Conservation (phyloP, 2,113 vertebrate species). For the Malaclemys terrapin region DNA sequence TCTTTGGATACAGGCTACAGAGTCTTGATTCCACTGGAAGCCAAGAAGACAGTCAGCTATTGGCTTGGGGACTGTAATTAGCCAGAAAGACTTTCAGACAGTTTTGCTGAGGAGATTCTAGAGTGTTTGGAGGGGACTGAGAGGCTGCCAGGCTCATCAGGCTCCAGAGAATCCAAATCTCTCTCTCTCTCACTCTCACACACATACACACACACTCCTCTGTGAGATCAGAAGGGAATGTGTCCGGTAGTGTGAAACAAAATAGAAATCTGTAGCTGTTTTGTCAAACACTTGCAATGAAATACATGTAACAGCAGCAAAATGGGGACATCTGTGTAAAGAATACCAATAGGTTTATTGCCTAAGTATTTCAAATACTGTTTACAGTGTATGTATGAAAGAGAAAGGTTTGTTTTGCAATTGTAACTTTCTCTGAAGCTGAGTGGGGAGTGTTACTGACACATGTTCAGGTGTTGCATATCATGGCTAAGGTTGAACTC, state of each 20-base stretch:
- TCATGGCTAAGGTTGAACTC: background rate
- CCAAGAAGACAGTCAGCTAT: background rate
- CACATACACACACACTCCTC: too few relatives aligned
- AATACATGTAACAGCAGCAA: background rate
- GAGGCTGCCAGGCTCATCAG: background rate
- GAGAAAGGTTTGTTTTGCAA: background rate
- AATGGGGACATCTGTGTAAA: background rate
- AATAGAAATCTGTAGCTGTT: background rate
- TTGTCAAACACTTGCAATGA: background rate
- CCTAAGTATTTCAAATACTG: background rate
- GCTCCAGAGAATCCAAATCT: background rate
- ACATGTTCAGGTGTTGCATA: accelerated
- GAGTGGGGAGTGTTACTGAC: accelerated
- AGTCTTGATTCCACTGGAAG: background rate
- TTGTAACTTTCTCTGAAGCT: background rate
- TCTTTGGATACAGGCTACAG: background rate
- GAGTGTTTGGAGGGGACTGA: background rate
- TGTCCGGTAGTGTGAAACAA: background rate
- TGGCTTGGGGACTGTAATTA: background rate
- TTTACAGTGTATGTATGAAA: background rate
- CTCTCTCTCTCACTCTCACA: too few relatives aligned
- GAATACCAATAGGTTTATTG: background rate
- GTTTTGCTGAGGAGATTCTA: background rate
- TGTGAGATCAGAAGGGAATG: accelerated
- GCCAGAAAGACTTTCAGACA: background rate